Evolutionary conservation across 2,888 invertebrate genomes (phyloP).

Genomic region (Melanostoma scalare): DNA sequence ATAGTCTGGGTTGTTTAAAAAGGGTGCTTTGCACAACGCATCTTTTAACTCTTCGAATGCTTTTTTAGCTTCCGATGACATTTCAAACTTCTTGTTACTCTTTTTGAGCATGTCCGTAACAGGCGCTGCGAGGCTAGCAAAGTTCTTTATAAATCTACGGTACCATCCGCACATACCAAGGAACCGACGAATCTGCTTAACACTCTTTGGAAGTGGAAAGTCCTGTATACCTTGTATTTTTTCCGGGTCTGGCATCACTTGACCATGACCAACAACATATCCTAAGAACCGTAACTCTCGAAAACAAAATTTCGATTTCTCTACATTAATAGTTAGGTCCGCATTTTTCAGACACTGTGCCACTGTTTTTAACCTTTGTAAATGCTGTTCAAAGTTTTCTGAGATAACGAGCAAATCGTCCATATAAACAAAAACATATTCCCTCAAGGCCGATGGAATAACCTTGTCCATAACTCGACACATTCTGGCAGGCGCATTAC

Average conservation of each 20-base stretch:
- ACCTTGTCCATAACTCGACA: slow-evolving; percentile 54
- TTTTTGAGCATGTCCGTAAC: slow-evolving; percentile 41
- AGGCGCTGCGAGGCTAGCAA: slow-evolving; percentile 35
- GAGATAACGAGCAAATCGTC: slow-evolving; percentile 56
- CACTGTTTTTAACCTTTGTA: slow-evolving; percentile 33
- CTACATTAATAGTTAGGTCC: slow-evolving; percentile 52
- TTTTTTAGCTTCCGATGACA: slow-evolving; percentile 7
- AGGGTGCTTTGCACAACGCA: slow-evolving; percentile 30
- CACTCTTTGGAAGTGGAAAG: slow-evolving; percentile 32
- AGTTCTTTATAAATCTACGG: slow-evolving; percentile 27
- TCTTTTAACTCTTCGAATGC: slow-evolving; percentile 37
- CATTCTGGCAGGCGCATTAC: slow-evolving; percentile 58
- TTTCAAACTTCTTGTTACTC: slow-evolving; percentile 5
- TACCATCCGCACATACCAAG: slow-evolving; percentile 72
- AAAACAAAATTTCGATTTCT: slow-evolving; percentile 53
- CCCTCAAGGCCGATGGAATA: slow-evolving; percentile 36
- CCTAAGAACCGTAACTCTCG: slow-evolving; percentile 38
- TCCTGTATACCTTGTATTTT: slow-evolving; percentile 35
- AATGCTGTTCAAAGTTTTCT: slow-evolving; percentile 41
- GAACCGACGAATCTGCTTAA: slow-evolving; percentile 72
- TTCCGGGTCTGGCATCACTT: slow-evolving; percentile 39
- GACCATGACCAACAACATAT: slow-evolving; percentile 46
- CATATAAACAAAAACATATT: slow-evolving; percentile 59
- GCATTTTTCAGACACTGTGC: slow-evolving; percentile 41
- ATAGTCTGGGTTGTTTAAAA: slow-evolving; percentile 49